Evolutionary conservation across 2,797 vertebrate species (phyloP), one percentile per base, ranked within the genome.

Genomic region (Anguilla obscura): DNA sequence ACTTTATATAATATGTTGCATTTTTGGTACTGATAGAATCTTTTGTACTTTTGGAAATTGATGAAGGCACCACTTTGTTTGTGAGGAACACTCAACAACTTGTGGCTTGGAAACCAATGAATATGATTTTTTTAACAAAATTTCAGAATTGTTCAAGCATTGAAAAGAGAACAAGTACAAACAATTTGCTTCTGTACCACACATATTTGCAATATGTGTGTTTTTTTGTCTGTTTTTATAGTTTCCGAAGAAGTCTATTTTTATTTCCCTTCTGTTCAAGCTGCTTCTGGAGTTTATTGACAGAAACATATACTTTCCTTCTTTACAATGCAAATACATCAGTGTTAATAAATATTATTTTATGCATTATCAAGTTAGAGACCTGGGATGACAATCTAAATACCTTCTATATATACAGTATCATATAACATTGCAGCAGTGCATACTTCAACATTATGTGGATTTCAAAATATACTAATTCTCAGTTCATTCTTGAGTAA

Each of bases 101-200:
- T 63, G 60, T 54, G 52, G 52, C 52, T 54, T 58, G 30, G 36
- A 40, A 21, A 82, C 7, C 40, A 50, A 48, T 48, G 50, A 24
- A 48, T 82, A n/a, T 48, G 24, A 50, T 21, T 82, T 82, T 82
- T 50, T 45, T 24, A 82, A 12, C 79, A 82, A 82, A 21, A 82
- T n/a, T 50, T 24, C 79, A 82, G 21, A 9, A 50, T 18, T 82
- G 45, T 27, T 8, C 79, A 48, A 50, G 79, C 40, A 82, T 14
- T 48, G 79, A 8, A n/a, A 82, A 50, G 16, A 82, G 18, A 50
- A 21, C 4, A 50, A 2, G 9, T 16, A 45, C n/a, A 82, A n/a
- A 24, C 24, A 0, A 10, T 1, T 50, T 82, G 45, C 16, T n/a
- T 7, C 79, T 48, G 79, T 21, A 48, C 24, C 45, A 82, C 21